Percentiles rank a stretch among this genome's conserved stretches.
phyloP scores from a whole-genome alignment of 2,888 invertebrate species.

The Lacanobia wlatinum region DNA sequence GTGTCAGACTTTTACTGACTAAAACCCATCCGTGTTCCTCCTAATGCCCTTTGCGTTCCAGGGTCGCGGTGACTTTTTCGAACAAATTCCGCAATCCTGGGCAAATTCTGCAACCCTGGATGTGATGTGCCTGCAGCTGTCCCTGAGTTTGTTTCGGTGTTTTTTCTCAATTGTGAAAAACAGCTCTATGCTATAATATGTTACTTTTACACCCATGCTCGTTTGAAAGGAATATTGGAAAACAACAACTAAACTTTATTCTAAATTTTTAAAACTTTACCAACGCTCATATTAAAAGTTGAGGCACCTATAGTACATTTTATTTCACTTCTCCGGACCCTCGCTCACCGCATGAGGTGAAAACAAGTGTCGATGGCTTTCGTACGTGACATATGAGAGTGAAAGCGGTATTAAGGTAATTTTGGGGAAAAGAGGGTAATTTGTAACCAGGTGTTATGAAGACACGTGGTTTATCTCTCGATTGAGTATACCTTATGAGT shows the following conservation, averaged over 20 bases:
- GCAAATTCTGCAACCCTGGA: too few species aligned
- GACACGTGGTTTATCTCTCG: constrained; percentile 13
- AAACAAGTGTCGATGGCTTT: constrained; percentile 36
- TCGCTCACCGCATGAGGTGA: constrained; percentile 10
- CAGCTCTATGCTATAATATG: too few species aligned
- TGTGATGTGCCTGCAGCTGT: too few species aligned
- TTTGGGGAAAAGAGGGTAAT: constrained; percentile 34
- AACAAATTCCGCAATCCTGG: too few species aligned
- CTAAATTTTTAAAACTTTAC: background rate
- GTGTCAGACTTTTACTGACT: too few species aligned
- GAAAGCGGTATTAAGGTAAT: constrained; percentile 29
- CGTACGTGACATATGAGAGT: constrained; percentile 30
- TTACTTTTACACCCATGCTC: too few species aligned
- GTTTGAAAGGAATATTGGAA: too few species aligned
- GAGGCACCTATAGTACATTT: background rate
- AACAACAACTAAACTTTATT: background rate
- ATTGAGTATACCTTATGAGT: background rate
- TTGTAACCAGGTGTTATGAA: constrained; percentile 30
- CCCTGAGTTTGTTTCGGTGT: too few species aligned
- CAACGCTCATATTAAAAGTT: background rate
- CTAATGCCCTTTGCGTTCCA: too few species aligned
- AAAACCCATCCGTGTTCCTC: too few species aligned
- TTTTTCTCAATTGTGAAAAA: too few species aligned
- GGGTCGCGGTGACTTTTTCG: too few species aligned
- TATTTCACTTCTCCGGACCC: background rate